Evolutionary conservation across 2,888 invertebrate genomes (phyloP), one percentile per base, ranked within the genome.

Genomic region (Lepeophtheirus nordmannii): DNA sequence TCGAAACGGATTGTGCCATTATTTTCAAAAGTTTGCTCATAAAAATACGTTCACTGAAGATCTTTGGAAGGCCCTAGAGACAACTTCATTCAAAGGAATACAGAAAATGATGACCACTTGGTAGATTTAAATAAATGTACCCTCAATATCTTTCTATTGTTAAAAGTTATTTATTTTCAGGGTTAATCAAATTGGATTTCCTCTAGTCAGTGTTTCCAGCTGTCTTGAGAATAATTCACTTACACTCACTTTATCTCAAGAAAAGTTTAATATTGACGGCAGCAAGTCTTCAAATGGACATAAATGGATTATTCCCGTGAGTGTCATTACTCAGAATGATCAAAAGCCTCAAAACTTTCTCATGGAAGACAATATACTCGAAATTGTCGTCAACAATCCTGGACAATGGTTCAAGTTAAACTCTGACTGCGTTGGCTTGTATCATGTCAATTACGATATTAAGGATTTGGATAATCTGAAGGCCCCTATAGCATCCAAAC

Each of bases 181-280:
- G 96, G 96, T 94, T 0, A 87, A 89, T 74, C 87, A 90, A 74
- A 89, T 87, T 82, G 96, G 97, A 56, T 96, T 89, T 74, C 96
- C 96, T 0, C 83, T 94, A 66, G 83, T 89, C 11, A 80, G 75
- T 53, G 81, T 81, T 17, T 10, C 12, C 22, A 20, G 20, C 12
- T 10, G 11, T 3, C 11, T 37, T n/a, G 37, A 56, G 22, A 68
- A 68, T 23, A 69, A 67, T 7, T 65, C 67, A 37, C 65, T 62
- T 39, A 59, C 67, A 11, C 68, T 70, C 11, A 67, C 68, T 14
- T 58, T 70, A 20, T 68, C 67, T 8, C 70, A 70, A 58, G 68
- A 69, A 71, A 89, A 89, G 76, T 92, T 93, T 75, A 85, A 86
- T 69, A 88, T 91, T 8, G 89, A 91, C 74, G 89, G 90, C 20